These are phyloP conservation scores for Lucilia sericata DNA, from an alignment of 1,140 invertebrate genomes.

Conservation along the genomic window DNA sequence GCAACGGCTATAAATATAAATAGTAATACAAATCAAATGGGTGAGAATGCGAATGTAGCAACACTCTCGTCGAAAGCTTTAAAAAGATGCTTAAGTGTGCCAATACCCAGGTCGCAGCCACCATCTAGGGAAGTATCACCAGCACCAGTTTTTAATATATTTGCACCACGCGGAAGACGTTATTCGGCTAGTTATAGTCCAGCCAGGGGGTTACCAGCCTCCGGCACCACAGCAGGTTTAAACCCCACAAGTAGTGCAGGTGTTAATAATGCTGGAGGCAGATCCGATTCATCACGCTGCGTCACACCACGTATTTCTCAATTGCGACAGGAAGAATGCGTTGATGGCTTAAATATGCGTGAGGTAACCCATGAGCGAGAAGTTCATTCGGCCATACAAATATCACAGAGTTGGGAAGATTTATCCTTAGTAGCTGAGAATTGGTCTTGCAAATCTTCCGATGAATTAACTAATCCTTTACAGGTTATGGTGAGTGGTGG, in stretches of 20 bases:
- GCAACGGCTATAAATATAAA: conserved; percentile 10
- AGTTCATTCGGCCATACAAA: conserved; percentile 87
- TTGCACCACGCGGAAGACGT: conserved; percentile 77
- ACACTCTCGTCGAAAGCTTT: conserved; percentile 70
- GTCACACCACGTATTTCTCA: conserved; percentile 86
- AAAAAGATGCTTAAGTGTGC: conserved; percentile 85
- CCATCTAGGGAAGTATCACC: conserved; percentile 62
- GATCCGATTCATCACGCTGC: conserved; percentile 67
- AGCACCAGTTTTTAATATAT: conserved; percentile 72
- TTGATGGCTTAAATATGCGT: conserved; percentile 81
- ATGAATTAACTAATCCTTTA: conserved; percentile 70
- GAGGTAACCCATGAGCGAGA: conserved; percentile 92
- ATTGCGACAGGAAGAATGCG: conserved; percentile 87
- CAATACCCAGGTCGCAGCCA: conserved; percentile 77
- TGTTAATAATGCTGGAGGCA: conserved; percentile 45
- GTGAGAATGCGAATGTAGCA: neutral
- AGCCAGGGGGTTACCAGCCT: conserved; percentile 45
- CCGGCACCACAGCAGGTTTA: neutral
- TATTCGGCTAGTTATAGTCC: conserved; percentile 88
- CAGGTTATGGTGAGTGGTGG: conserved; percentile 60
- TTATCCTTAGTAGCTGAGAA: conserved; percentile 79
- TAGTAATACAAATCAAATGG: neutral
- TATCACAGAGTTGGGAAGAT: conserved; percentile 92
- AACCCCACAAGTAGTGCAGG: neutral
- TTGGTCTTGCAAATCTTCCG: conserved; percentile 70